Percentiles rank a stretch among this genome's conserved stretches.
phyloP scores from a whole-genome alignment of 2,888 invertebrate species.

The Tridacna crocea region DNA sequence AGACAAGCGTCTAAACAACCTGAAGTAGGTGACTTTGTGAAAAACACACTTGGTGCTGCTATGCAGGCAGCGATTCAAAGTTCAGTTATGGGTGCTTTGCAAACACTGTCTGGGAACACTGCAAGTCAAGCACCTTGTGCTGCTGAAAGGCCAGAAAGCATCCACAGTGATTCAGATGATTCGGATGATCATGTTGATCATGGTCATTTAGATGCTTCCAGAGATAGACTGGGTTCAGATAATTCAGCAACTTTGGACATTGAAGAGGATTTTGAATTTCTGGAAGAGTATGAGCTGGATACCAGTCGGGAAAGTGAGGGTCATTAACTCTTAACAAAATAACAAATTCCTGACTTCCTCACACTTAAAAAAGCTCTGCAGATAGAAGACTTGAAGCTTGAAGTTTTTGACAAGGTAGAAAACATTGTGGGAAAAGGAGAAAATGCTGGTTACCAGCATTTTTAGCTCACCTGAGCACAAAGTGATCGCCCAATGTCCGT shows the following conservation, averaged over 20 bases:
- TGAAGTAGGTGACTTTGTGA: conserved; percentile 66
- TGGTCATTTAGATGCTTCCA: conserved; percentile 21
- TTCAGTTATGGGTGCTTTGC: conserved; percentile 56
- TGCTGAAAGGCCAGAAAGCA: conserved; percentile 50
- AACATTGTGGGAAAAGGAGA: not conserved
- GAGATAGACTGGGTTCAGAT: conserved; percentile 31
- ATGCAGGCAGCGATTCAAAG: conserved; percentile 72
- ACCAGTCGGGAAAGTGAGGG: conserved; percentile 29
- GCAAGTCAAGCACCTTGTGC: not conserved
- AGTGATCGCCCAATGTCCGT: no score
- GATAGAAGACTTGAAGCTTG: not conserved
- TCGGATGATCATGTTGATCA: conserved; percentile 37
- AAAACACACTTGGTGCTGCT: conserved; percentile 72
- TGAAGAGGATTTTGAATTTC: conserved; percentile 79
- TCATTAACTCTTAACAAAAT: not conserved
- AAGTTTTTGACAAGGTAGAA: not conserved
- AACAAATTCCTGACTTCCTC: no score
- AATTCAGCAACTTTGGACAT: conserved; percentile 72
- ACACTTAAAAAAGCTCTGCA: not conserved
- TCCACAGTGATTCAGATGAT: conserved; percentile 53
- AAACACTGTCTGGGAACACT: conserved; percentile 37
- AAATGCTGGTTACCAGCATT: not conserved
- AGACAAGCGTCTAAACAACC: conserved; percentile 9
- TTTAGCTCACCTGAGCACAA: no score
- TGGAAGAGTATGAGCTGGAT: conserved; percentile 74